A percentile compares a stretch with the other conserved stretches of the same genome.
phyloP scores from a whole-genome alignment of 2,113 vertebrate genomes.

The Hydropotes inermis region DNA sequence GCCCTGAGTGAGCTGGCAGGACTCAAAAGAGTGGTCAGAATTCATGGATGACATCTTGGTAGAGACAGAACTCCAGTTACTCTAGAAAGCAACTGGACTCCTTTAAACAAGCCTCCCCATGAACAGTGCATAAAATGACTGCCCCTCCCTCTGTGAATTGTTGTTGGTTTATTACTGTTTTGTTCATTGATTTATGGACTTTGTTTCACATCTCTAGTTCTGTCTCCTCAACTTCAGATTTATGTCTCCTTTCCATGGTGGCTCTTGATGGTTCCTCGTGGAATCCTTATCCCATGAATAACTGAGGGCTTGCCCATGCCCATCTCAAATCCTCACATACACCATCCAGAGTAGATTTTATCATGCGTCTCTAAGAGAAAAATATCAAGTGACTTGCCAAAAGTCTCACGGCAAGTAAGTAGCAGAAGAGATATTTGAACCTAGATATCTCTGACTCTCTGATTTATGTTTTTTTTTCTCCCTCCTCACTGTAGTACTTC shows the following conservation, averaged over 20 bases:
- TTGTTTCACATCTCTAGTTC: background rate
- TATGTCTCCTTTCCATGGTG: background rate
- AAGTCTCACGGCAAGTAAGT: background rate
- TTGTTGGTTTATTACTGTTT: background rate
- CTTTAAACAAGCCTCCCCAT: background rate
- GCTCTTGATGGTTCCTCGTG: background rate
- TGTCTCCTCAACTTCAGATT: background rate
- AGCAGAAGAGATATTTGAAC: background rate
- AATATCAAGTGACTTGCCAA: background rate
- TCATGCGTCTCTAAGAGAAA: background rate
- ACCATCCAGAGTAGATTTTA: background rate
- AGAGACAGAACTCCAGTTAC: background rate
- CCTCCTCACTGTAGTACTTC: background rate
- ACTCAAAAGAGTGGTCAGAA: background rate
- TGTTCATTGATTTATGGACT: background rate
- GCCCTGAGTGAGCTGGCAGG: background rate
- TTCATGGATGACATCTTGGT: background rate
- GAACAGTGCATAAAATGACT: background rate
- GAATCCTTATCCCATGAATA: background rate
- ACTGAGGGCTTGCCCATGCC: accelerated
- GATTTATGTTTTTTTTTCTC: background rate
- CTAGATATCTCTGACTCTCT: background rate
- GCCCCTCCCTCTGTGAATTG: background rate
- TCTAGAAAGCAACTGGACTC: background rate
- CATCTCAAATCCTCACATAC: background rate